Evolutionary conservation across 1,140 invertebrate species (phyloP).

Genomic region (Drosophila tani): DNA sequence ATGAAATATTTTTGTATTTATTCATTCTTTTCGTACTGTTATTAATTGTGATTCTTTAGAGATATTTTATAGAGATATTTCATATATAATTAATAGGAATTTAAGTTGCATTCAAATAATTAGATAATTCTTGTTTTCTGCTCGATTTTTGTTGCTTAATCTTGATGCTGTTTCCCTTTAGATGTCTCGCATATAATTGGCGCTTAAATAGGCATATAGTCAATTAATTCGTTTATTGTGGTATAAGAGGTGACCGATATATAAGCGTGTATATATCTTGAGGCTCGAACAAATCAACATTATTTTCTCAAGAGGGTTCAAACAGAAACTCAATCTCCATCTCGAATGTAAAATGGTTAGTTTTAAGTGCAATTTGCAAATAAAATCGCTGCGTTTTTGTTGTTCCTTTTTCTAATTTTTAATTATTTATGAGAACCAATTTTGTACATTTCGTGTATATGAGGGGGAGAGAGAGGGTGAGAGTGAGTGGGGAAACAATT

Average conservation of each 20-base stretch:
- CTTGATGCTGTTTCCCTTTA: conserved; percentile 9
- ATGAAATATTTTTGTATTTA: conserved; percentile 79
- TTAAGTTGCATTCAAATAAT: conserved; percentile 83
- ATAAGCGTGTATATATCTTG: conserved; percentile 52
- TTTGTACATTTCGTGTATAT: conserved; percentile 73
- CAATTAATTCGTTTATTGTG: conserved; percentile 69
- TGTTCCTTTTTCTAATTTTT: conserved; percentile 49
- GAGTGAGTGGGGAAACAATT: conserved; percentile 34
- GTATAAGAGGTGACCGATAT: conserved; percentile 64
- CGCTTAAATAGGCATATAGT: conserved; percentile 69
- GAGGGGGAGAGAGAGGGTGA: conserved; percentile 7
- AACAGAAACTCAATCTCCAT: conserved; percentile 52
- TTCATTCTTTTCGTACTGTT: conserved; percentile 69
- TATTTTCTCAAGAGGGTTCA: conserved; percentile 49
- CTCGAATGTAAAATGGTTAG: conserved; percentile 36
- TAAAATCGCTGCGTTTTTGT: conserved; percentile 70
- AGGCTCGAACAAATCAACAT: conserved; percentile 60
- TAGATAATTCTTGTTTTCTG: conserved; percentile 47
- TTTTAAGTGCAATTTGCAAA: conserved; percentile 72
- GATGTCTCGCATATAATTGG: conserved; percentile 68
- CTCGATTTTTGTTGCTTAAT: conserved; percentile 47
- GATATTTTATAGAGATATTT: conserved; percentile 79
- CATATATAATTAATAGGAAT: conserved; percentile 83
- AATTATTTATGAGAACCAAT: conserved; percentile 79
- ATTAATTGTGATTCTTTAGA: conserved; percentile 77